These are phyloP conservation scores for Dysdera silvatica DNA, from an alignment of 1,140 invertebrate species.

Conservation along the genomic window DNA sequence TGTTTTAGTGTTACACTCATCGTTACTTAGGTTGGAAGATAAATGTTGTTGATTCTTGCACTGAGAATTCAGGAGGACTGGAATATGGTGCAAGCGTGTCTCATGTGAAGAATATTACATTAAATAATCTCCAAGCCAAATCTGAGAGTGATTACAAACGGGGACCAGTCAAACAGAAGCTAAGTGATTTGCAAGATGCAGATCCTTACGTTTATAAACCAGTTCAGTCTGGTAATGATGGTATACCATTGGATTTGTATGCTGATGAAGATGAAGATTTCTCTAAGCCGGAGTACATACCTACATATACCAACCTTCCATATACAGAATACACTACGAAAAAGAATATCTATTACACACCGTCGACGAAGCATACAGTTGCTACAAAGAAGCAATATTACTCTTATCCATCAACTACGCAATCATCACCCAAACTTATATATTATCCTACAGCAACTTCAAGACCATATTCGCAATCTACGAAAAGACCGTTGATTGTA, in stretches of 20 bases:
- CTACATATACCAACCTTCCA: not conserved
- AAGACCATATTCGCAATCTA: too few relatives aligned
- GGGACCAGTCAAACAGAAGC: not conserved
- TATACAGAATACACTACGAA: not conserved
- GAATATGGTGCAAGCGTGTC: conserved; percentile 4
- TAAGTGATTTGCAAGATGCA: not conserved
- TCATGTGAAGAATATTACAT: conserved; percentile 15
- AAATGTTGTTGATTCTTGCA: conserved; percentile 72
- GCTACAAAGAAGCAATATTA: not conserved
- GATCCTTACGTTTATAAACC: conserved; percentile 46
- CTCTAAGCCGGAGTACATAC: not conserved
- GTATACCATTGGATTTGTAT: not conserved
- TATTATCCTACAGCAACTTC: not conserved
- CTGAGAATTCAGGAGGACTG: conserved; percentile 5
- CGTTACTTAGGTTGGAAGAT: conserved; percentile 92
- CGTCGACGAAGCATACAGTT: not conserved
- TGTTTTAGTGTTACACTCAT: conserved; percentile 89
- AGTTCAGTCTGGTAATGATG: not conserved
- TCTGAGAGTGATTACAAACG: conserved; percentile 2
- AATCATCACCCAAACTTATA: not conserved
- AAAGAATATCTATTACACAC: not conserved
- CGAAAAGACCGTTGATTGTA: too few relatives aligned
- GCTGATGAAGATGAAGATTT: not conserved
- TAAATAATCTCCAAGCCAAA: not conserved
- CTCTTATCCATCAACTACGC: not conserved